Base-by-base conservation (phyloP, 1,140 invertebrate genomes). In the Anastatus disparis region DNA sequence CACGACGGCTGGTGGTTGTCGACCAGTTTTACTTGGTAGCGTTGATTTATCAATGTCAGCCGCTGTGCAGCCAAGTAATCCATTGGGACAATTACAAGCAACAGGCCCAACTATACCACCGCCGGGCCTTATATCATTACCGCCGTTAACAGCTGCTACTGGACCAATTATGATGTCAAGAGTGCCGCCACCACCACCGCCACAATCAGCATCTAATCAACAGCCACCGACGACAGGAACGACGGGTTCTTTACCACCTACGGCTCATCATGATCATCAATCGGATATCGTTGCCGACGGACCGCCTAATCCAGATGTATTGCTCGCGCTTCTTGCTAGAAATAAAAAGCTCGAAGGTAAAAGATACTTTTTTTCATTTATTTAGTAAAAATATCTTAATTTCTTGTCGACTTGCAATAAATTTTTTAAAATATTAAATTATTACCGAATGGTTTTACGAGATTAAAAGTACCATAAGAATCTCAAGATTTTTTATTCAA, bases 291-390 rank as follows among this genome's bases (percentile, higher is more conserved):
- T 12, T 17, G 77, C 82, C 29, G 86, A 88, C 71, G 84, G 81
- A 22, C 82, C 87, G 67, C 90, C 91, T 42, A 92, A 92, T 82
- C 90, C 94, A n/a, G 94, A 95, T 79, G 91, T 95, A 53, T 87
- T 95, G 27, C 86, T 94, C 3, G 93, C 94, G 1, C 87, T 95
- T 24, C 87, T 95, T 44, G 93, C 93, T 17, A 90, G 94, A 78
- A 96, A 95, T 85, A 94, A 95, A 84, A 91, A 91, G 71, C 87
- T 95, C 10, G 93, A 95, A 94, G 94, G 94, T 95, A 87, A 86
- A 87, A 64, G 67, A 46, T 46, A 58, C 46, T 72, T 62, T 65
- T 26, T 13, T 44, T 31, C n/a, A 35, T 31, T 31, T 15, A 17
- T 31, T 55, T 31, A 10, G n/a, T n/a, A n/a, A n/a, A n/a, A n/a